Evolutionary conservation across 2,797 vertebrate genomes (phyloP).

Genomic region (Scomberomorus guttatus): DNA sequence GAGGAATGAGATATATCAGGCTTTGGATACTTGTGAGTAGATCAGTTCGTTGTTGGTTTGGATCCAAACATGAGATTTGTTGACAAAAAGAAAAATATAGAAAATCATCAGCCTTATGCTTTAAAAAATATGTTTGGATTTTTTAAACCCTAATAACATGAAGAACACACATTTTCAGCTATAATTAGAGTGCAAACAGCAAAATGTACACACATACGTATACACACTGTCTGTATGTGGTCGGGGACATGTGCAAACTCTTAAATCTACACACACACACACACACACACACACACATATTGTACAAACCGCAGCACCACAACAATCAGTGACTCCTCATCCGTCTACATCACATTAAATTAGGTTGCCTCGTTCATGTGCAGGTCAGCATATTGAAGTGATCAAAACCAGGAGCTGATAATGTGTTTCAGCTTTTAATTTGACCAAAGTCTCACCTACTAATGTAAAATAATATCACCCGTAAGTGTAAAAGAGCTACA

Average conservation of each 20-base stretch:
- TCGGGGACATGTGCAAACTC: background rate
- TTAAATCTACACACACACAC: background rate
- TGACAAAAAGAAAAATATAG: too few species aligned
- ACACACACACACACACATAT: conserved; percentile 9
- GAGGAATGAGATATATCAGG: too few species aligned
- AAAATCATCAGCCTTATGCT: too few species aligned
- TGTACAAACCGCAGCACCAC: conserved; percentile 26
- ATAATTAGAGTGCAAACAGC: too few species aligned
- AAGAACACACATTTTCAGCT: background rate
- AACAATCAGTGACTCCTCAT: conserved; percentile 46
- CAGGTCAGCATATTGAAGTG: conserved; percentile 64
- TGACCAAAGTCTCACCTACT: conserved; percentile 37
- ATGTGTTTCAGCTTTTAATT: conserved; percentile 29
- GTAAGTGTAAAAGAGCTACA: background rate
- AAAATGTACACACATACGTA: background rate
- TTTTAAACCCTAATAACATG: background rate
- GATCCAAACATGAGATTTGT: too few species aligned
- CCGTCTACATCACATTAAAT: conserved; percentile 22
- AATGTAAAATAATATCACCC: background rate
- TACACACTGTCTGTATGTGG: conserved; percentile 5
- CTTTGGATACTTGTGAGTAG: too few species aligned
- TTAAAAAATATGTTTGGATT: background rate
- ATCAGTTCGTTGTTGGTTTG: too few species aligned
- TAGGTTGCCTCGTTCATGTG: conserved; percentile 31
- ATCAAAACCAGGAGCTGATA: conserved; percentile 46